phyloP scores from a whole-genome alignment of 64 coral and sea anemone genomes.

The Porites australiensis region DNA sequence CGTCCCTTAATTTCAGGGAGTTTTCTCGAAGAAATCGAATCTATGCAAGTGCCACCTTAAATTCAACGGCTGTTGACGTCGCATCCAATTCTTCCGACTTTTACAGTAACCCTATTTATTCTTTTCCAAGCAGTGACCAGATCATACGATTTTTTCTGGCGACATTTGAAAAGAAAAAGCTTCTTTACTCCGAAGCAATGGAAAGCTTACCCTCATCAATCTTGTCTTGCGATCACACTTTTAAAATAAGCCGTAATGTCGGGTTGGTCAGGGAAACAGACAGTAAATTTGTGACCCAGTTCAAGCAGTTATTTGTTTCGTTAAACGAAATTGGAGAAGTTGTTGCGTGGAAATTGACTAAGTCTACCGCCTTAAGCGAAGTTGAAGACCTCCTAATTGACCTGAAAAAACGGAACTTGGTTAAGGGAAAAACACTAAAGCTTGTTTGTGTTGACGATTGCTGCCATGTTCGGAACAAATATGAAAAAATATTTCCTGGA shows the following conservation, averaged over 20 bases:
- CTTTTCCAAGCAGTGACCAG: conserved; percentile 73
- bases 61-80: not conserved
- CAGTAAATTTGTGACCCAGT: conserved; percentile 38
- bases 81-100: not conserved
- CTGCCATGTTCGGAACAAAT: conserved; percentile 49
- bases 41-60: not conserved
- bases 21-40: conserved; percentile 21
- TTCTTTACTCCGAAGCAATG: conserved; percentile 22
- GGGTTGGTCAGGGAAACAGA: conserved; percentile 37
- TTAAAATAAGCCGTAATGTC: conserved; percentile 55
- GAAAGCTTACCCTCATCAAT: not conserved
- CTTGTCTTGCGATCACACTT: conserved; percentile 65
- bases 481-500: conserved; percentile 45
- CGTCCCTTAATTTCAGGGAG: conserved; percentile 17
- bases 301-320: conserved; percentile 39
- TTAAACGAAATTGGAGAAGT: conserved; percentile 66
- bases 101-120: conserved; percentile 53
- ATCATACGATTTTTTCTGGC: conserved; percentile 57
- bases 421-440: not conserved
- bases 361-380: conserved; percentile 50
- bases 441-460: conserved; percentile 62
- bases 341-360: conserved; percentile 55
- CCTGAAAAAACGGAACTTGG: conserved; percentile 22
- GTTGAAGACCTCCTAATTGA: conserved; percentile 58
- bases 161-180: conserved; percentile 40